Evolutionary conservation across 2,797 vertebrate species (phyloP), one percentile per base, ranked within the genome.

Genomic region (Microctenopoma stevenorrisi): DNA sequence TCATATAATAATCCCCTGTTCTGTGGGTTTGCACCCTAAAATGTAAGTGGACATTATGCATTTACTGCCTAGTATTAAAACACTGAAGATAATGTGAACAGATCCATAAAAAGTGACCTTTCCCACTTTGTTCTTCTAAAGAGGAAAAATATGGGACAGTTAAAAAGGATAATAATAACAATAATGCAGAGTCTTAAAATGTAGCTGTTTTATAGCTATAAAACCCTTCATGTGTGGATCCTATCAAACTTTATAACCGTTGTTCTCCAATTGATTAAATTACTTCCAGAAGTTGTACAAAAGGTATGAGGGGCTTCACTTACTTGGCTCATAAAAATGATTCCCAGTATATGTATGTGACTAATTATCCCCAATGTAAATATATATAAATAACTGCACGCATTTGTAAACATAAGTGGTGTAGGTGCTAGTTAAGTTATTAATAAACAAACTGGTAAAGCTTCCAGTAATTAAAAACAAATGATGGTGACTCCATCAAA

Each of bases 241-340:
- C 40, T 71, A 68, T 68, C 69, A 86, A 83, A 79, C 71, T 63
- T 82, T 81, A 75, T 38, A 81, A 86, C 74, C 49, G 76, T 59
- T 61, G 47, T 46, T 79, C 50, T 76, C 56, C 61, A 87, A 71
- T 67, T 85, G 52, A 85, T 84, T 68, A 68, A 86, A 90, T 81
- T 66, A 81, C 76, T 85, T 87, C 80, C 82, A 90, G 81, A 85
- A 68, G 77, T 67, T 66, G 40, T 51, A 30, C 38, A 68, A 60
- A 83, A 78, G 53, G 40, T n/a, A 68, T 1, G 28, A 47, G 40
- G 48, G 35, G 48, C 68, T 72, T 62, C 22, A 65, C 38, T 46
- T 51, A 30, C 3, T 18, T 50, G 13, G 28, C 30, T 50, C 43
- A 49, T 68, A 74, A 70, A 78, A 76, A 64, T 28, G 2, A 77